A percentile compares a stretch with the other conserved stretches of the same genome.
Evolutionary conservation across 2,888 invertebrate species (phyloP).

Genomic region (Rhodophaea formosa): DNA sequence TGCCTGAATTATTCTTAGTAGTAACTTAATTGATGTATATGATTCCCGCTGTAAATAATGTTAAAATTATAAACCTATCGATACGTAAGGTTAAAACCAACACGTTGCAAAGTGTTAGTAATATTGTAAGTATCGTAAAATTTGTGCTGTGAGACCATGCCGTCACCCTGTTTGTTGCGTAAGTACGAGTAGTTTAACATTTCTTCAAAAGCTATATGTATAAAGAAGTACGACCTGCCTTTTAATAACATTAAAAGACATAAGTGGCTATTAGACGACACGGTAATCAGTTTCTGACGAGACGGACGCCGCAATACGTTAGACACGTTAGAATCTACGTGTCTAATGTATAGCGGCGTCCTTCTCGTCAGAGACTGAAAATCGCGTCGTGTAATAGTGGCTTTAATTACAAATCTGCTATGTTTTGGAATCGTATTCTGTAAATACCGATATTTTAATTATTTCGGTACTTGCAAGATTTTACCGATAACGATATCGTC

Average conservation of each 20-base stretch:
- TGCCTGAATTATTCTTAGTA: conserved; percentile 47
- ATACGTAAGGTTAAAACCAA: conserved; percentile 47
- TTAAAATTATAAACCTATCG: conserved; percentile 44
- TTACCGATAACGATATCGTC: too few species aligned
- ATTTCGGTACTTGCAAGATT: too few species aligned
- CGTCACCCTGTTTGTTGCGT: conserved; percentile 47
- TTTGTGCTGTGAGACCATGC: conserved; percentile 58
- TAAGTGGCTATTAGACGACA: too few species aligned
- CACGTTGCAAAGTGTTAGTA: conserved; percentile 23
- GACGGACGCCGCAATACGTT: too few species aligned
- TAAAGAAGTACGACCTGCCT: conserved; percentile 10
- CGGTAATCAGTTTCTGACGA: too few species aligned
- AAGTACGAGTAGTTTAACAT: conserved; percentile 35
- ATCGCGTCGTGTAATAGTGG: too few species aligned
- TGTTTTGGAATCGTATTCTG: too few species aligned
- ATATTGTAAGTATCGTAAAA: conserved; percentile 29
- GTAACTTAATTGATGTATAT: conserved; percentile 35
- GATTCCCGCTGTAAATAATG: conserved; percentile 49
- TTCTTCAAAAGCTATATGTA: conserved; percentile 25
- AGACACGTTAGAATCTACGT: too few species aligned
- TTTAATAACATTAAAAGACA: neutral
- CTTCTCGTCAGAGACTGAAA: too few species aligned
- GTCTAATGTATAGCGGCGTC: too few species aligned
- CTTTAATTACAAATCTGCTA: too few species aligned
- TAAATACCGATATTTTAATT: too few species aligned